Evolutionary conservation across 2,888 invertebrate species (phyloP).

Genomic region (Drosophila flavopinicola): DNA sequence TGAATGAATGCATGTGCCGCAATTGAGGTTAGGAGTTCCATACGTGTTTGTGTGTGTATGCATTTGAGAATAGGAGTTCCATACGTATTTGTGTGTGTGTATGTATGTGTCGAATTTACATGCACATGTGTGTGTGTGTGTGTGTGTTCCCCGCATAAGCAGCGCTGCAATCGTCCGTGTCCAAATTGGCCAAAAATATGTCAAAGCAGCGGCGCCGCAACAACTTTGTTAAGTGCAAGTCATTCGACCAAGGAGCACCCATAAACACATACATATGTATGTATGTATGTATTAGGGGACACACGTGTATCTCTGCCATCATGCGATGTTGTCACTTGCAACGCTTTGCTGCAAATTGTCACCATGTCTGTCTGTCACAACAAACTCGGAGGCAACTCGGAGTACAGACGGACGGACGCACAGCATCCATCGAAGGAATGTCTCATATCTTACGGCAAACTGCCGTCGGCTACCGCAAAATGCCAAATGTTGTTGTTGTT

Average conservation of each 20-base stretch:
- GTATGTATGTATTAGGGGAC: too few relatives aligned
- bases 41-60: background rate
- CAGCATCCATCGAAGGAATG: conserved; percentile 24
- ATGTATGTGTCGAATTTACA: background rate
- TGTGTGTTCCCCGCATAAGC: conserved; percentile 6
- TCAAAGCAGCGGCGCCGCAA: conserved; percentile 29
- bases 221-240: conserved; percentile 59
- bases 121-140: background rate
- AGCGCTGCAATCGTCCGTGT: conserved; percentile 11
- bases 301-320: conserved; percentile 18
- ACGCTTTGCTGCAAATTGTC: conserved; percentile 60
- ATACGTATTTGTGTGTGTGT: too few relatives aligned
- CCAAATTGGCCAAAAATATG: conserved; percentile 45
- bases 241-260: conserved; percentile 13
- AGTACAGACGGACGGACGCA: conserved; percentile 15
- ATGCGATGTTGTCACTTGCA: conserved; percentile 44
- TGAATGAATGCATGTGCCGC: too few relatives aligned
- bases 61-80: too few relatives aligned
- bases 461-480: conserved; percentile 21
- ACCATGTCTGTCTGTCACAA: conserved; percentile 55
- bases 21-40: too few relatives aligned
- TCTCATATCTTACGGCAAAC: conserved; percentile 44
- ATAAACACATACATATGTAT: background rate
- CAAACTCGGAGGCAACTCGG: conserved; percentile 32
- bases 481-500: conserved; percentile 28